phyloP scores from a whole-genome alignment of 2,888 invertebrate genomes.

The Philhelius pedissequus region DNA sequence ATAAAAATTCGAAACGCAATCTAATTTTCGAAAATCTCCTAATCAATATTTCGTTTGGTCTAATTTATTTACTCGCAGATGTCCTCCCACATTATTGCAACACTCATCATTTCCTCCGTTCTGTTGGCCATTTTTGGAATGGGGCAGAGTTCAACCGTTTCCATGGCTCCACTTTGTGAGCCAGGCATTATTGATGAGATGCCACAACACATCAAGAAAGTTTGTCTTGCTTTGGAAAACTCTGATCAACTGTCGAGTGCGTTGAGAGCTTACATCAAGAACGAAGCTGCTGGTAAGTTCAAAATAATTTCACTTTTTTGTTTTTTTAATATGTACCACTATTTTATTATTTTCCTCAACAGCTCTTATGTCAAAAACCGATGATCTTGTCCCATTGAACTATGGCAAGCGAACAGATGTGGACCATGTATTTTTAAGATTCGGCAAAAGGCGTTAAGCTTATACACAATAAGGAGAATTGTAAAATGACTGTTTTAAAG shows the following conservation, averaged over 20 bases:
- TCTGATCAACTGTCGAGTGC: constrained; percentile 77
- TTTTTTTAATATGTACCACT: too few relatives aligned
- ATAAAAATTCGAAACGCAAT: too few relatives aligned
- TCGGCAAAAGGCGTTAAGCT: constrained; percentile 88
- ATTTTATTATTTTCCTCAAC: background rate
- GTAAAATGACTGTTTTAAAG: constrained; percentile 8
- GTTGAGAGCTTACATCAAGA: constrained; percentile 77
- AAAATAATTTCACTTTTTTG: background rate
- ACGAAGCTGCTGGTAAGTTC: constrained; percentile 77
- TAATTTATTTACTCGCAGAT: constrained; percentile 70
- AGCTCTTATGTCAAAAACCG: constrained; percentile 77
- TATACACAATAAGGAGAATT: background rate
- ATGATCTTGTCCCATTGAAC: constrained; percentile 78
- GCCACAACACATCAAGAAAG: constrained; percentile 81
- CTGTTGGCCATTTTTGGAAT: constrained; percentile 69
- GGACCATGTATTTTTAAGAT: constrained; percentile 93
- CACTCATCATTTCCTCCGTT: constrained; percentile 70
- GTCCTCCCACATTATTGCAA: constrained; percentile 74
- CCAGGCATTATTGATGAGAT: constrained; percentile 81
- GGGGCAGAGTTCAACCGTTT: constrained; percentile 75
- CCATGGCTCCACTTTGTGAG: constrained; percentile 81
- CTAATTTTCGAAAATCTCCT: too few relatives aligned
- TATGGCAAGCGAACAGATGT: constrained; percentile 92
- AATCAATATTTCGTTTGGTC: too few relatives aligned
- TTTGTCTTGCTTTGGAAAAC: constrained; percentile 81